These are phyloP conservation scores for Caenorhabditis uteleia DNA, from an alignment of 2,888 invertebrate genomes.

Conservation along the genomic window DNA sequence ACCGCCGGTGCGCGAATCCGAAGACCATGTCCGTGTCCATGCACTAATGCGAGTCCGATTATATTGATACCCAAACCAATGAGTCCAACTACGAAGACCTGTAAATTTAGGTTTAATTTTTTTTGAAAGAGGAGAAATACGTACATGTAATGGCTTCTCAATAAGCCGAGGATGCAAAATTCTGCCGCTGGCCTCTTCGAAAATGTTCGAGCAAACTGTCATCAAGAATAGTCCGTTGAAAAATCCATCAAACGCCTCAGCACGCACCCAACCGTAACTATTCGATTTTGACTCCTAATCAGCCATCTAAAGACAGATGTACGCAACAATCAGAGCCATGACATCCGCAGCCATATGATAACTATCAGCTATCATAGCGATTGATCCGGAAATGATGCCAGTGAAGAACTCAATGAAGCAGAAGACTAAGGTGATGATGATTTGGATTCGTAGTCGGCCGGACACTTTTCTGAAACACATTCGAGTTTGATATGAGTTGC, in stretches of 20 bases:
- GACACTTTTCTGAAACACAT: constrained; percentile 48
- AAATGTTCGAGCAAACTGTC: constrained; percentile 95
- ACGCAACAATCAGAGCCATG: constrained; percentile 73
- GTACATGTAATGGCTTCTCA: constrained; percentile 51
- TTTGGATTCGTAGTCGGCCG: constrained; percentile 70
- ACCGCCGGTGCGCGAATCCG: constrained; percentile 77
- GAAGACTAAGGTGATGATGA: constrained; percentile 71
- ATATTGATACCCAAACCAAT: constrained; percentile 90
- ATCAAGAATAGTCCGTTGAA: constrained; percentile 97
- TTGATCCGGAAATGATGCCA: constrained; percentile 70
- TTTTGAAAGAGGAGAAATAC: too few relatives aligned
- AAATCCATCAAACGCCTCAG: constrained; percentile 94
- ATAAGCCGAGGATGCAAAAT: constrained; percentile 63
- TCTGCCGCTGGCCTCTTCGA: constrained; percentile 94
- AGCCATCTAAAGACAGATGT: constrained; percentile 70
- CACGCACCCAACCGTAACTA: constrained; percentile 98
- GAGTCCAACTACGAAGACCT: constrained; percentile 81
- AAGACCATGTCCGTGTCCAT: constrained; percentile 71
- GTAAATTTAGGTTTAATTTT: too few relatives aligned
- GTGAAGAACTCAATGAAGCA: constrained; percentile 73
- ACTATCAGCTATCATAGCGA: constrained; percentile 73
- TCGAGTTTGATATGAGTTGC: too few relatives aligned
- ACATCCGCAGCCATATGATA: constrained; percentile 75
- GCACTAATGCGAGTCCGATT: constrained; percentile 88
- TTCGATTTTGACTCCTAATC: constrained; percentile 78